These are phyloP conservation scores for Acropora yongei DNA, from an alignment of 64 coral and sea anemone species.

Conservation along the genomic window DNA sequence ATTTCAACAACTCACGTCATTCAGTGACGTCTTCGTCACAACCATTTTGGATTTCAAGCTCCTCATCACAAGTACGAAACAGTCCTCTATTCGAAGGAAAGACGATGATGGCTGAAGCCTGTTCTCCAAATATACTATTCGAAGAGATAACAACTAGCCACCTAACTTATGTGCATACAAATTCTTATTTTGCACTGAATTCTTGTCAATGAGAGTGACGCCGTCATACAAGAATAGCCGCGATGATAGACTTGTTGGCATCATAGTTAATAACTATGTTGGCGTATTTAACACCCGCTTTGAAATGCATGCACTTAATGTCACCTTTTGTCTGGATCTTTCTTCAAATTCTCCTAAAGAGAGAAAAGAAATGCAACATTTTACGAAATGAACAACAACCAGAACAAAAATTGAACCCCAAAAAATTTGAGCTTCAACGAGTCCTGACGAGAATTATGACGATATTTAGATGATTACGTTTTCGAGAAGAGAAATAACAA, in stretches of 20 bases:
- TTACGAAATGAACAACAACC: not conserved
- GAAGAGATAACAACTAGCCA: too few species aligned
- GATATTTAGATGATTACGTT: not conserved
- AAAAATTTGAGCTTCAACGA: too few species aligned
- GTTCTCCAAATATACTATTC: too few species aligned
- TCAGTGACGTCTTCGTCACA: too few species aligned
- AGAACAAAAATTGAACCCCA: not conserved
- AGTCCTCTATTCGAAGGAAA: too few species aligned
- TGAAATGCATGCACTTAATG: not conserved
- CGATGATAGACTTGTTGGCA: not conserved
- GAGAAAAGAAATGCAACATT: not conserved
- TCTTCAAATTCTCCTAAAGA: conserved; percentile 21
- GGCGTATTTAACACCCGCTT: not conserved
- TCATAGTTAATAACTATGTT: not conserved
- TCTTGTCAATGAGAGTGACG: too few species aligned
- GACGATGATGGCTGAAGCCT: too few species aligned
- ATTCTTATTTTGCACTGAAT: not conserved
- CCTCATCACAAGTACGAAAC: too few species aligned
- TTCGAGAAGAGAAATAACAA: not conserved
- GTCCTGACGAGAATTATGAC: too few species aligned
- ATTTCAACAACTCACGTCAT: too few species aligned
- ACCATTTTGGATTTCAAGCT: too few species aligned
- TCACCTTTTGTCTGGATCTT: conserved; percentile 24
- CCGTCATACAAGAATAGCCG: too few species aligned
- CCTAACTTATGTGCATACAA: not conserved